These are phyloP conservation scores for Pinna nobilis DNA, from an alignment of 1,140 invertebrate species.

Conservation along the genomic window DNA sequence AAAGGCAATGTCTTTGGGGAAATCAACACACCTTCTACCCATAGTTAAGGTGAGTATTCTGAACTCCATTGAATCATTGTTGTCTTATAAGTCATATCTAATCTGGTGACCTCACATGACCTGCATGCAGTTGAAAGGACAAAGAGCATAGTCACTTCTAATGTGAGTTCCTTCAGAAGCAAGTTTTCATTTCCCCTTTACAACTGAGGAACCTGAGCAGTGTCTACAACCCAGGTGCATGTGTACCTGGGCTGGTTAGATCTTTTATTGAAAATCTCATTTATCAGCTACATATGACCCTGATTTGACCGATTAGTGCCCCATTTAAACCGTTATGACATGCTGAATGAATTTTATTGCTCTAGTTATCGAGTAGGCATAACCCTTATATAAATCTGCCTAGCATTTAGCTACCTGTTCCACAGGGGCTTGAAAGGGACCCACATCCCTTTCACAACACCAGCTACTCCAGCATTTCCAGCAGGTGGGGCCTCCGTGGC, in stretches of 20 bases:
- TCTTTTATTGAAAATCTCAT: neutral
- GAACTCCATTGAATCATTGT: neutral
- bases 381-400: constrained; percentile 1
- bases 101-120: neutral
- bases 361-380: neutral
- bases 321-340: neutral
- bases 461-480: neutral
- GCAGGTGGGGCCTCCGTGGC: too few relatives aligned
- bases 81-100: neutral
- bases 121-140: neutral
- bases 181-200: neutral
- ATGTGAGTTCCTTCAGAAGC: neutral
- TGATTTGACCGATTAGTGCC: neutral
- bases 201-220: neutral
- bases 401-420: neutral
- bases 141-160: neutral
- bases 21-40: neutral
- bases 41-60: neutral
- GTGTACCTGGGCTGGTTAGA: neutral
- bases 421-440: neutral
- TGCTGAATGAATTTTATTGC: neutral
- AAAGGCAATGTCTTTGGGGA: neutral
- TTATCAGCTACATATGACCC: neutral
- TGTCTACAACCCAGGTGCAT: neutral
- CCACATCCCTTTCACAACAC: neutral